A percentile compares a stretch with the other conserved stretches of the same genome.
Evolutionary conservation across 1,140 invertebrate species (phyloP).

Genomic region (Caenorhabditis inopinata): DNA sequence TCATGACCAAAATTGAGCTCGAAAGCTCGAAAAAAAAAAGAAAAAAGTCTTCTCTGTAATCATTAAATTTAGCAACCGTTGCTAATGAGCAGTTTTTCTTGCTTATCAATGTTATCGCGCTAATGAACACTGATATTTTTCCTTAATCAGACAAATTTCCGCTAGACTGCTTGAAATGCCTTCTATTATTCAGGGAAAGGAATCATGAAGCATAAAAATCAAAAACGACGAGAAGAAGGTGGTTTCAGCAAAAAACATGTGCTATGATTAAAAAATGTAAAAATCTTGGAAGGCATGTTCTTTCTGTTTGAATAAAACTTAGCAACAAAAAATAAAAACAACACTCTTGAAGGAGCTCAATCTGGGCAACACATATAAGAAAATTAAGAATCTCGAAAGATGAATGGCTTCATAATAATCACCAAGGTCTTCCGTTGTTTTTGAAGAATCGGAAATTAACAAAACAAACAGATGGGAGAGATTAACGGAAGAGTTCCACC

Average conservation of each 20-base stretch:
- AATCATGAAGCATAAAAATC: background rate
- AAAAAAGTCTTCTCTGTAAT: too few relatives aligned
- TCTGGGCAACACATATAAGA: background rate
- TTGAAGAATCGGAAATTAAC: too few relatives aligned
- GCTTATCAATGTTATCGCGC: background rate
- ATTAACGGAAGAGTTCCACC: too few relatives aligned
- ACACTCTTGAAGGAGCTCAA: too few relatives aligned
- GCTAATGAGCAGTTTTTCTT: background rate
- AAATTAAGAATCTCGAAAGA: background rate
- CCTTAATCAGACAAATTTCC: background rate
- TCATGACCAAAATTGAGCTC: too few relatives aligned
- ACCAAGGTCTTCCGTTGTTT: background rate
- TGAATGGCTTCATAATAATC: constrained; percentile 1
- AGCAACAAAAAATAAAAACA: too few relatives aligned
- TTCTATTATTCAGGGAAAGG: background rate
- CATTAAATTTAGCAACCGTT: too few relatives aligned
- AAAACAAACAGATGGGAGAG: too few relatives aligned
- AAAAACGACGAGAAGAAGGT: background rate
- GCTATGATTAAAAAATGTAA: background rate
- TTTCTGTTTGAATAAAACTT: too few relatives aligned
- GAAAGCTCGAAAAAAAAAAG: too few relatives aligned
- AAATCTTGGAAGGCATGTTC: background rate
- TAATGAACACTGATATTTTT: background rate
- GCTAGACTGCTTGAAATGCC: background rate
- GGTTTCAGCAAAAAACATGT: background rate